A percentile compares a stretch with the other conserved stretches of the same genome.
These are phyloP conservation scores for Acanthosepion pharaonis DNA, from an alignment of 2,888 invertebrate species.

Conservation along the genomic window DNA sequence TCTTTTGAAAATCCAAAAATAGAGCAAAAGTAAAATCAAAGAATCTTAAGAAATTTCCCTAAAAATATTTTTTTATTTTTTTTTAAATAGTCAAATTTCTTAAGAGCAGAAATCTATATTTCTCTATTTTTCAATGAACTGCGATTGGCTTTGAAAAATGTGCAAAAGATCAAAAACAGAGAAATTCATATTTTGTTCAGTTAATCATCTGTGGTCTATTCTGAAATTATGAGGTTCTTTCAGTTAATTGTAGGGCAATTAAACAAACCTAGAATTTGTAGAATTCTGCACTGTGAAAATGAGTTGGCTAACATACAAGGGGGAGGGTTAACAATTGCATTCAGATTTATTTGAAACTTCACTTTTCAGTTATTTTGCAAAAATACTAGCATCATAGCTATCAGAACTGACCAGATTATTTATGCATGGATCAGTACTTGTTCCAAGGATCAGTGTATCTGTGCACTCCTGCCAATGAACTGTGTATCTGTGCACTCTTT, in stretches of 20 bases:
- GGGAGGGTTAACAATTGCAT: not conserved
- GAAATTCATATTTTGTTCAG: not conserved
- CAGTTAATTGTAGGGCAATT: not conserved
- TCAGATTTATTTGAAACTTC: not conserved
- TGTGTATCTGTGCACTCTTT: no score
- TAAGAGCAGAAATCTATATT: not conserved
- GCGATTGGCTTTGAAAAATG: not conserved
- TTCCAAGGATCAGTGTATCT: no score
- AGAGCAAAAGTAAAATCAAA: no score
- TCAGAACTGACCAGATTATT: no score
- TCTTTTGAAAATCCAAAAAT: no score
- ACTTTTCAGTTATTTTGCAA: not conserved
- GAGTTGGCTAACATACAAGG: not conserved
- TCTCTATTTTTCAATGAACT: not conserved
- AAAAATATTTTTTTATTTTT: no score
- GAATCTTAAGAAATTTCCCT: no score
- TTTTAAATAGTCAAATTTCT: not conserved
- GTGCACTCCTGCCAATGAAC: no score
- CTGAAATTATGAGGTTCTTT: not conserved
- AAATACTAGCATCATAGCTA: no score
- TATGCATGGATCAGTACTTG: no score
- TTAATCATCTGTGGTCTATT: not conserved
- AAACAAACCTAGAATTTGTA: conserved; percentile 8
- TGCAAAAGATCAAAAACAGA: not conserved
- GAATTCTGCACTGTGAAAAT: not conserved